Percentiles rank a stretch among this genome's conserved stretches.
Evolutionary conservation across 2,888 invertebrate genomes (phyloP).

Genomic region (Ophonus ardosiacus): DNA sequence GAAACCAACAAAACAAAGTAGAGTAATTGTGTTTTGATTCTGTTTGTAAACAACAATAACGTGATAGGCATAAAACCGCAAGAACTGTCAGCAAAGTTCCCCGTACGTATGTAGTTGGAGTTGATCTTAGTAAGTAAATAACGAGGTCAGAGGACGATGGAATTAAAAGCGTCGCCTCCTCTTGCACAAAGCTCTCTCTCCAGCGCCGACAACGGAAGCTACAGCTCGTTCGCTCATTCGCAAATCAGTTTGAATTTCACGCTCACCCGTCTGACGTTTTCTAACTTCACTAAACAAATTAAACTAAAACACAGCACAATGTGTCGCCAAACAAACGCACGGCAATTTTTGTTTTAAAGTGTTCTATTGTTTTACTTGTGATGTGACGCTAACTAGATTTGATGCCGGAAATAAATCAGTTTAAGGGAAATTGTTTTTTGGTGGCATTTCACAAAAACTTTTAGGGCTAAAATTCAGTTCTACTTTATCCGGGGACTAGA

Average conservation of each 20-base stretch:
- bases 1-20: background rate
- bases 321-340: slow-evolving; percentile 30
- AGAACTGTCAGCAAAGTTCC: background rate
- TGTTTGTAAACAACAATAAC: slow-evolving; percentile 1
- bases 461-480: background rate
- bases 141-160: slow-evolving; percentile 48
- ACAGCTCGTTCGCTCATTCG: slow-evolving; percentile 30
- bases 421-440: background rate
- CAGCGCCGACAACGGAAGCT: slow-evolving; percentile 29
- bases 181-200: slow-evolving; percentile 22
- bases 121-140: slow-evolving; percentile 46
- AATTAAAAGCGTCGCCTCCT: slow-evolving; percentile 17
- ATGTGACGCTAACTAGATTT: slow-evolving; percentile 18
- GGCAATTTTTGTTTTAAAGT: slow-evolving; percentile 6
- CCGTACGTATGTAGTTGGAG: slow-evolving; percentile 7
- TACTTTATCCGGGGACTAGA: background rate
- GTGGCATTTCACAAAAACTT: background rate
- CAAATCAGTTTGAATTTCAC: slow-evolving; percentile 54
- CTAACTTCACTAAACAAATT: slow-evolving; percentile 50
- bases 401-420: background rate
- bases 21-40: background rate
- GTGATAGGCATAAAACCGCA: background rate
- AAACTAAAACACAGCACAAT: slow-evolving; percentile 41
- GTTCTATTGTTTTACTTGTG: slow-evolving; percentile 37
- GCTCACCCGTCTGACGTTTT: slow-evolving; percentile 40